These are phyloP conservation scores for Hyposoter didymator DNA, from an alignment of 2,888 invertebrate genomes.

Conservation along the genomic window DNA sequence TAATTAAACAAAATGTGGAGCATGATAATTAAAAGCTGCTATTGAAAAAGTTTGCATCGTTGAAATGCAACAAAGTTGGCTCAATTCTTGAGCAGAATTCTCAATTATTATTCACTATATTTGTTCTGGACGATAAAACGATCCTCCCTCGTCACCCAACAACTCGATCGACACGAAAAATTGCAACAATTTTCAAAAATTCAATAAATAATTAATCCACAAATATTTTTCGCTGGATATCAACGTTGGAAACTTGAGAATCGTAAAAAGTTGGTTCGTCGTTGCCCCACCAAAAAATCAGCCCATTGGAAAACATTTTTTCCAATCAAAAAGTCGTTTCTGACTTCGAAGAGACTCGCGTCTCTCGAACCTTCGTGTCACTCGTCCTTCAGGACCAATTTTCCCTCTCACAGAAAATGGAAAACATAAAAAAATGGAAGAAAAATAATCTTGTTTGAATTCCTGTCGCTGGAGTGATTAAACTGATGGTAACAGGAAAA, in stretches of 20 bases:
- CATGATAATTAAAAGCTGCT: neutral
- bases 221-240: too few species aligned
- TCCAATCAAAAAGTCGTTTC: neutral
- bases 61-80: too few species aligned
- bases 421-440: neutral
- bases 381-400: neutral
- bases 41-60: neutral
- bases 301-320: neutral
- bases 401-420: neutral
- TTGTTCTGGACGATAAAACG: too few species aligned
- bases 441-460: neutral
- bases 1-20: neutral
- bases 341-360: neutral
- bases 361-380: neutral
- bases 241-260: too few species aligned
- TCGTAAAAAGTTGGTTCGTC: neutral
- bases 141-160: too few species aligned
- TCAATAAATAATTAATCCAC: too few species aligned
- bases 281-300: neutral
- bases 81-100: too few species aligned
- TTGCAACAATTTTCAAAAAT: too few species aligned
- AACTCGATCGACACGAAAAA: too few species aligned
- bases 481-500: conserved; percentile 18
- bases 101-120: too few species aligned
- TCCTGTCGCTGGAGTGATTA: neutral